Conservation (phyloP, 2,797 vertebrate genomes). For the Linurgus olivaceus region DNA sequence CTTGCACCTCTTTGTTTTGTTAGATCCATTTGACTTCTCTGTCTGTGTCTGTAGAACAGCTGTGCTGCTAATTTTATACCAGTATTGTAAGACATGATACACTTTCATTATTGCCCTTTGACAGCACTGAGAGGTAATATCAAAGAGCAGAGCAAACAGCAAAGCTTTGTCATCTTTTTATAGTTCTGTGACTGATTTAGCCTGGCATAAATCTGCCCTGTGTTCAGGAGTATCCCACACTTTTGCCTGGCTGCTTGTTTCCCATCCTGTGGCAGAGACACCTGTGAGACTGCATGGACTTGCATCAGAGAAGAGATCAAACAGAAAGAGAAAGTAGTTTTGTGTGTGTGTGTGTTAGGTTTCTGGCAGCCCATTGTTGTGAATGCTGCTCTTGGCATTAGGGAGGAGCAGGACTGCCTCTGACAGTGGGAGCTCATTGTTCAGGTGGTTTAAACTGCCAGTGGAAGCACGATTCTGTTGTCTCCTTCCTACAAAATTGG, state of each 20-base stretch:
- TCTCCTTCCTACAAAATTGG: neutral
- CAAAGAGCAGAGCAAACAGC: neutral
- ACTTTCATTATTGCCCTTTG: neutral
- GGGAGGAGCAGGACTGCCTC: neutral
- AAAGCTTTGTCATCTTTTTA: neutral
- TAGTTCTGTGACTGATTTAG: neutral
- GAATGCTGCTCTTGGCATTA: neutral
- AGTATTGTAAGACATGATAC: neutral
- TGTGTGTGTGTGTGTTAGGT: neutral
- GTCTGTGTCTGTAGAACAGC: neutral
- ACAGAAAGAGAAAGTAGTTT: neutral
- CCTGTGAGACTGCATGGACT: neutral
- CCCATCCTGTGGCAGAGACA: neutral
- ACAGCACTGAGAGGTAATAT: neutral
- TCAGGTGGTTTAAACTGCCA: neutral
- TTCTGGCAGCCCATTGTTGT: neutral
- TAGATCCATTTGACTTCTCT: neutral
- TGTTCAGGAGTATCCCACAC: neutral
- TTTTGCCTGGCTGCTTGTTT: neutral
- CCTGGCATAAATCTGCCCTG: neutral
- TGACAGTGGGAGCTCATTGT: neutral
- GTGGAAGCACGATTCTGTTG: accelerated
- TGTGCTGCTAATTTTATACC: neutral
- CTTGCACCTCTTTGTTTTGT: neutral
- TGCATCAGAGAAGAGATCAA: neutral